Percentiles rank a stretch among this genome's conserved stretches.
These are phyloP conservation scores for Ataeniobius toweri DNA, from an alignment of 2,797 vertebrate species.

Conservation along the genomic window DNA sequence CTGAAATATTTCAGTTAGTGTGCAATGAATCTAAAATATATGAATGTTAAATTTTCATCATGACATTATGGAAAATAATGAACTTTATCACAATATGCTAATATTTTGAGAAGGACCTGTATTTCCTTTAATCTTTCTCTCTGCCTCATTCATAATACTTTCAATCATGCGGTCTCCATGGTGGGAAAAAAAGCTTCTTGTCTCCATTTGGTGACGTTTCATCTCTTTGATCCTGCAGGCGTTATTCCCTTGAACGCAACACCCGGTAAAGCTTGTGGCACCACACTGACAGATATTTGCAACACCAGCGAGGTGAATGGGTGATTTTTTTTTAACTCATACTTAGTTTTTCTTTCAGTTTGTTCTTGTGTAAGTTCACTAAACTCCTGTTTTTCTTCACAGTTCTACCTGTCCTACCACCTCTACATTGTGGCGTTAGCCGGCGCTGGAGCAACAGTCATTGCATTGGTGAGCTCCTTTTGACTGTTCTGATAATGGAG, in stretches of 20 bases:
- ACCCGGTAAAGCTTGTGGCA: slow-evolving; percentile 93
- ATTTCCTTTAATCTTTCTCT: slow-evolving; percentile 63
- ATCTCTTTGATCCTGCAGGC: slow-evolving; percentile 79
- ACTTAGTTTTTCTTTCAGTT: not conserved
- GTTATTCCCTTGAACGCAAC: slow-evolving; percentile 93
- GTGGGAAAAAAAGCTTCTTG: slow-evolving; percentile 44
- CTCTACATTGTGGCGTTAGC: slow-evolving; percentile 98
- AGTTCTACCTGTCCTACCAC: slow-evolving; percentile 99
- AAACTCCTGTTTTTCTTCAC: slow-evolving; percentile 6
- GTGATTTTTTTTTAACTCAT: not conserved
- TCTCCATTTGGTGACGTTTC: slow-evolving; percentile 49
- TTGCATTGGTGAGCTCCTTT: slow-evolving; percentile 90
- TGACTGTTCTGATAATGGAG: slow-evolving; percentile 30
- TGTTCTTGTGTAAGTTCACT: not conserved
- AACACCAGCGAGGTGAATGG: slow-evolving; percentile 91
- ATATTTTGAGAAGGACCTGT: too few species aligned
- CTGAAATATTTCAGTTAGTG: too few species aligned
- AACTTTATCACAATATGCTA: too few species aligned
- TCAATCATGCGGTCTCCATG: slow-evolving; percentile 42
- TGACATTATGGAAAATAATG: too few species aligned
- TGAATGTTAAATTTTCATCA: too few species aligned
- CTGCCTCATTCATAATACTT: slow-evolving; percentile 51
- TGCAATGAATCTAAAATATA: too few species aligned
- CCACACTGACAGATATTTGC: slow-evolving; percentile 91
- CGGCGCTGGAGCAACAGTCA: slow-evolving; percentile 95